Conservation (phyloP, 2,888 invertebrate genomes). For the Phorcus lineatus region DNA sequence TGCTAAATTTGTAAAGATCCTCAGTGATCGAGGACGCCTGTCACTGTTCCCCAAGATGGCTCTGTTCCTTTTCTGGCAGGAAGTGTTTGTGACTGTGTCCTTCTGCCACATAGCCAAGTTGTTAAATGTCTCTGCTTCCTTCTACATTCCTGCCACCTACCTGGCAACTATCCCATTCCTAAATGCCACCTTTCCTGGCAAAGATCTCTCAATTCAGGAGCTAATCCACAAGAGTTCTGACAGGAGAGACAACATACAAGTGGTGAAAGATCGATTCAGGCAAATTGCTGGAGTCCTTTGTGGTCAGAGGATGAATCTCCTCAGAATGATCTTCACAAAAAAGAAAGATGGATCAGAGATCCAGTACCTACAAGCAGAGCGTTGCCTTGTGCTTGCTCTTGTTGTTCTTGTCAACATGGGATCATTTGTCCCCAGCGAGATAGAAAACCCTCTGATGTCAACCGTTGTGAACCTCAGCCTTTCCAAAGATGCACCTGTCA, state of each 20-base stretch:
- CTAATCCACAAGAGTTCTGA: background rate
- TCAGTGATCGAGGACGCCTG: constrained; percentile 27
- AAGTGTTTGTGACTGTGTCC: constrained; percentile 49
- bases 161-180: constrained; percentile 43
- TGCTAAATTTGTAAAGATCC: constrained; percentile 50
- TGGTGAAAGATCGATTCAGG: constrained; percentile 16
- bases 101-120: constrained; percentile 48
- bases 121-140: constrained; percentile 28
- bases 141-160: constrained; percentile 48
- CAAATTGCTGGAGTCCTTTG: constrained; percentile 36
- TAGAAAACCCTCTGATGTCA: constrained; percentile 40
- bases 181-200: constrained; percentile 38
- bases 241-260: background rate
- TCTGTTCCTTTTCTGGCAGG: constrained; percentile 56
- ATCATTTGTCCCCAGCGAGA: constrained; percentile 36
- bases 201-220: background rate
- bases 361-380: constrained; percentile 47
- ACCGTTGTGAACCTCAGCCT: constrained; percentile 36
- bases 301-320: background rate
- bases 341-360: constrained; percentile 31
- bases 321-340: constrained; percentile 28
- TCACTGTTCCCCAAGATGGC: constrained; percentile 46
- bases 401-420: constrained; percentile 53
- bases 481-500: constrained; percentile 35
- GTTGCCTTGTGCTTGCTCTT: constrained; percentile 49